These are phyloP conservation scores for Bos indicus DNA, from an alignment of 2,113 vertebrate genomes.

Conservation along the genomic window DNA sequence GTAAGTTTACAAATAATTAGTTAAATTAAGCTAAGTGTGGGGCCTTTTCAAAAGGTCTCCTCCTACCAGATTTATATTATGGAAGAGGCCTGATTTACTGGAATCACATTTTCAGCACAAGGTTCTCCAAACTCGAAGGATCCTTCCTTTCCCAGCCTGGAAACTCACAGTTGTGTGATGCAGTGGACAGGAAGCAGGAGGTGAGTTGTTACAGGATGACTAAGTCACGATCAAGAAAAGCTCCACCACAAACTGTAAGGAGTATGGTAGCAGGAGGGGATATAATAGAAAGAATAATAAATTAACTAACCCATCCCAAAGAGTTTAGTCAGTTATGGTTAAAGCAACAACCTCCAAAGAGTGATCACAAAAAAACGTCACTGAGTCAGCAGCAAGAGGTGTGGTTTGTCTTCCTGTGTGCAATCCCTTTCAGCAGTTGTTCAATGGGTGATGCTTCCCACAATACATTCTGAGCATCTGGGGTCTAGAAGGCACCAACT, in stretches of 20 bases:
- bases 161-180: not conserved
- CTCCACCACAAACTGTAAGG: not conserved
- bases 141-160: not conserved
- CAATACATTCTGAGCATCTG: constrained; percentile 38
- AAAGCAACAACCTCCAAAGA: constrained; percentile 21
- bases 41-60: not conserved
- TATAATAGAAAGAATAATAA: not conserved
- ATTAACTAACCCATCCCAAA: not conserved
- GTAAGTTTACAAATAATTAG: constrained; percentile 52
- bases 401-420: not conserved
- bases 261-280: not conserved
- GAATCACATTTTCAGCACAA: not conserved
- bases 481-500: constrained; percentile 12
- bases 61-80: not conserved
- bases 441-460: constrained; percentile 45
- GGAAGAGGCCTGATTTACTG: not conserved
- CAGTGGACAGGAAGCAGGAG: not conserved
- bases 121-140: not conserved
- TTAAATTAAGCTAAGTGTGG: constrained; percentile 32
- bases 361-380: constrained; percentile 21
- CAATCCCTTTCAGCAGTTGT: constrained; percentile 33
- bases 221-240: not conserved
- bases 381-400: constrained; percentile 59
- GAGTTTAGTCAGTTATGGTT: not conserved
- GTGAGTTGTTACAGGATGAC: not conserved